Percentiles rank a stretch among this genome's conserved stretches.
Evolutionary conservation across 2,113 vertebrate genomes (phyloP).

Genomic region (Xiphophorus maculatus): DNA sequence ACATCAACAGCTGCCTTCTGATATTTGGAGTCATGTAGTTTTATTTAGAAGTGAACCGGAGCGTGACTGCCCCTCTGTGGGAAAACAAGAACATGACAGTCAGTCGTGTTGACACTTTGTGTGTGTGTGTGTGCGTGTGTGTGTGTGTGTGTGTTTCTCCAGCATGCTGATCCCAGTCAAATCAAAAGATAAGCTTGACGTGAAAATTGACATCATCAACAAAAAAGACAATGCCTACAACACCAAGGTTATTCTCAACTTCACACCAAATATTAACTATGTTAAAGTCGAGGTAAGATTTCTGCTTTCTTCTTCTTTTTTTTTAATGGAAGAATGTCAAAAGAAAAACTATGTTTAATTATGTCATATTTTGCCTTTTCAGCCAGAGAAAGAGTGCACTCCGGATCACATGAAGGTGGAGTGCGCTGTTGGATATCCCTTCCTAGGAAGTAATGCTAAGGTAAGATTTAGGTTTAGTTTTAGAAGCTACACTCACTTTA

Average conservation of each 20-base stretch:
- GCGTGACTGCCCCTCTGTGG: slow-evolving; percentile 59
- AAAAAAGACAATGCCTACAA: slow-evolving; percentile 94
- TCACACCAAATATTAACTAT: slow-evolving; percentile 92
- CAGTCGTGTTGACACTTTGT: slow-evolving; percentile 8
- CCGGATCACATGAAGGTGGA: slow-evolving; percentile 83
- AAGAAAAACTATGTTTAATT: neutral
- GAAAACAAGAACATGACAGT: slow-evolving; percentile 10
- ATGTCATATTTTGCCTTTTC: slow-evolving; percentile 28
- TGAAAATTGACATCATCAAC: slow-evolving; percentile 85
- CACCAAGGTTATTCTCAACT: slow-evolving; percentile 85
- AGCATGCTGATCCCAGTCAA: slow-evolving; percentile 82
- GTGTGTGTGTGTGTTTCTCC: slow-evolving; percentile 6
- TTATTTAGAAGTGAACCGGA: neutral
- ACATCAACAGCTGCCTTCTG: neutral
- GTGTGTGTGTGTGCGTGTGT: no score
- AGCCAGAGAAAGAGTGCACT: slow-evolving; percentile 87
- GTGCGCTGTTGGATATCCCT: slow-evolving; percentile 93
- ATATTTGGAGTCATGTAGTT: neutral
- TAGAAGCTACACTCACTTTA: neutral
- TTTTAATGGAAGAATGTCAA: neutral
- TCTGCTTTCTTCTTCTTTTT: neutral
- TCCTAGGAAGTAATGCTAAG: slow-evolving; percentile 82
- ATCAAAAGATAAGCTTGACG: slow-evolving; percentile 82
- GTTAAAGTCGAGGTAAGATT: slow-evolving; percentile 89
- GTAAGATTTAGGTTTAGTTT: slow-evolving; percentile 43